Evolutionary conservation across 1,140 invertebrate genomes (phyloP).

Genomic region (Argopecten irradians): DNA sequence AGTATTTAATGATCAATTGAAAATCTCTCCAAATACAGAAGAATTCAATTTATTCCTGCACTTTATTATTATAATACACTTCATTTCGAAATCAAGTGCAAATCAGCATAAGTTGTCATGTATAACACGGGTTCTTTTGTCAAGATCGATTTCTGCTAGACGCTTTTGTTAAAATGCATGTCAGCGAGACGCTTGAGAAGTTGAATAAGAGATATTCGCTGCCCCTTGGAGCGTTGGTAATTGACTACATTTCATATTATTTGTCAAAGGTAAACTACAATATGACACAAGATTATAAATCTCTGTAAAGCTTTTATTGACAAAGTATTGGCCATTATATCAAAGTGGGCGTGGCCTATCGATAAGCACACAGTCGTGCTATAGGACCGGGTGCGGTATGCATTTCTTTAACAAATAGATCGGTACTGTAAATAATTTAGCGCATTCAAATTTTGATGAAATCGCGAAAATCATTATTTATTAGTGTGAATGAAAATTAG

Average conservation of each 20-base stretch:
- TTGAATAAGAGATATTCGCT: not conserved
- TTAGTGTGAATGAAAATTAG: too few relatives aligned
- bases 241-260: not conserved
- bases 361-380: not conserved
- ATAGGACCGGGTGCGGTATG: too few relatives aligned
- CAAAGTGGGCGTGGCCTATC: not conserved
- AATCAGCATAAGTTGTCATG: not conserved
- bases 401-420: too few relatives aligned
- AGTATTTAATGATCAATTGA: not conserved
- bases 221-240: not conserved
- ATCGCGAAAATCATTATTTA: too few relatives aligned
- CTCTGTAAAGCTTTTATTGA: not conserved
- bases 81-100: not conserved
- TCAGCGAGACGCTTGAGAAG: not conserved
- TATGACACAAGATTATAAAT: constrained; percentile 11
- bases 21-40: not conserved
- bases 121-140: not conserved
- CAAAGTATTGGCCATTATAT: not conserved
- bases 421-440: too few relatives aligned
- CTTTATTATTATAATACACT: not conserved
- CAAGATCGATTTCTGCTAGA: not conserved
- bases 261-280: not conserved
- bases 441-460: too few relatives aligned
- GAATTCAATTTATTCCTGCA: constrained; percentile 18
- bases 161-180: constrained; percentile 14